Evolutionary conservation across 2,113 vertebrate genomes (phyloP), one percentile per base, ranked within the genome.

Genomic region (Corythornis cristatus): DNA sequence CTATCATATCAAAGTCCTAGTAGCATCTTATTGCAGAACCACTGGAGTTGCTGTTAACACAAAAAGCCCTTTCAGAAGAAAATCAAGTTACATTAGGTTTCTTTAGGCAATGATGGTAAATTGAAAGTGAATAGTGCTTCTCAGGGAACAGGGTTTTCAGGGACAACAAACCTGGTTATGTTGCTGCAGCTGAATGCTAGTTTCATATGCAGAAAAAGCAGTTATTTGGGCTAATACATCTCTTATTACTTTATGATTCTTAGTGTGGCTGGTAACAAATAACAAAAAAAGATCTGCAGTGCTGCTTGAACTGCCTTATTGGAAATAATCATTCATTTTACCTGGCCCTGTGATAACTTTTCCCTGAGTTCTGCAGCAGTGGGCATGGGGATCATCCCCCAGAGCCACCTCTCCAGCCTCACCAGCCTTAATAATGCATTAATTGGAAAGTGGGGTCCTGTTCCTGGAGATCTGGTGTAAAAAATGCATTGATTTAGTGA

Each of bases 71-170:
- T 89, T 82, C 46, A 70, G 12, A 85, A 89, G 86, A 66, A 92
- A 94, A 76, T 68, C 31, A 58, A 82, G 35, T 68, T 82, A 61
- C 33, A 29, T 92, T 72, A 33, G 46, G 20, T n/a, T 9, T 71
- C 73, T 88, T 79, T 66, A 22, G 62, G 62, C 50, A 85, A 5
- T 92, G 93, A 58, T 7, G 14, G 16, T 89, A 73, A 86, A 89
- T 56, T 66, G 76, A 51, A 88, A 86, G 58, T 62, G 77, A 87
- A 51, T 51, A 51, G 88, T 70, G 42, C 50, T 96, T 96, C 86
- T 74, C 31, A 4, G 51, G 37, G 67, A 93, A 60, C 67, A 43
- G 22, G n/a, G 23, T 94, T 94, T 90, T 90, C 70, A 82, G 71
- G 54, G 17, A 50, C 42, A 23, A 14, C 50, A 78, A n/a, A 81